phyloP scores from a whole-genome alignment of 2,113 vertebrate species.

The Leptobrachium ailaonicum region DNA sequence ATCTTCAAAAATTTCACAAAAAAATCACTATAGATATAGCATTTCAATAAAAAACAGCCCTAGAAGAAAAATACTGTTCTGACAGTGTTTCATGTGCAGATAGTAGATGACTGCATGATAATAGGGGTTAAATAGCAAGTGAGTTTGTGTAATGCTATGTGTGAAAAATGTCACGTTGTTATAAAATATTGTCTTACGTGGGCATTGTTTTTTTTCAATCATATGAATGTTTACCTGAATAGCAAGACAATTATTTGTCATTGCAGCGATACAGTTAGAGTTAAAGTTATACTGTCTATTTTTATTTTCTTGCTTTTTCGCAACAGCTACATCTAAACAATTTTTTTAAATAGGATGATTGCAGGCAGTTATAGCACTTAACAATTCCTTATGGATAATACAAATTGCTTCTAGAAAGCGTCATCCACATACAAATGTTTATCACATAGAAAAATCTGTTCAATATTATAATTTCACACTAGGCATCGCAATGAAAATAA shows the following conservation, averaged over 20 bases:
- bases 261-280: neutral
- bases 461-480: neutral
- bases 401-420: neutral
- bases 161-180: neutral
- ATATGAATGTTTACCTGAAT: neutral
- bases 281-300: neutral
- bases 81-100: too few relatives aligned
- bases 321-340: neutral
- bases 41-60: too few relatives aligned
- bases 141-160: too few relatives aligned
- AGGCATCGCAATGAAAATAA: slow-evolving; percentile 7
- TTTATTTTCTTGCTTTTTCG: neutral
- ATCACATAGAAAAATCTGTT: neutral
- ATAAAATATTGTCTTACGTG: neutral
- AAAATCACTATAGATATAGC: too few relatives aligned
- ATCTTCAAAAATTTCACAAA: too few relatives aligned
- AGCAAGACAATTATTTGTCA: neutral
- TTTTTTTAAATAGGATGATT: neutral
- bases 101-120: too few relatives aligned
- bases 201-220: neutral
- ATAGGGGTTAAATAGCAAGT: too few relatives aligned
- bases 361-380: neutral
- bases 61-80: too few relatives aligned
- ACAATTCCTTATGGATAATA: neutral
- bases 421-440: neutral